These are phyloP conservation scores for Alentia gelatinosa DNA, from an alignment of 2,888 invertebrate species.

Conservation along the genomic window DNA sequence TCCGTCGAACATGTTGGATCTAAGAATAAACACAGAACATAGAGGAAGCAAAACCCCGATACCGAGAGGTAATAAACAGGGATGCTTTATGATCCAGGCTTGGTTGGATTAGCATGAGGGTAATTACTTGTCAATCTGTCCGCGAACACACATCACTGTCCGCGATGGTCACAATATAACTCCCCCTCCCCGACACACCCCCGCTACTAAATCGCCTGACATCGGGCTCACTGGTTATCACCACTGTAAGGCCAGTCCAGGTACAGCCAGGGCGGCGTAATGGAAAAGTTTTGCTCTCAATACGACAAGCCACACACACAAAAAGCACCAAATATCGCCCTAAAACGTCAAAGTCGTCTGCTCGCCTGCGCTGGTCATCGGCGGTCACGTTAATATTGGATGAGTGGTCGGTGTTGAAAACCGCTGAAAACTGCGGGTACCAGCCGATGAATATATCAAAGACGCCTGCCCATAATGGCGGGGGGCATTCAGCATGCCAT, in stretches of 20 bases:
- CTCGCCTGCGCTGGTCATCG: background rate
- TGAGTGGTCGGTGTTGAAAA: constrained; percentile 8
- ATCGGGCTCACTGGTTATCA: background rate
- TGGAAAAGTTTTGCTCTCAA: constrained; percentile 21
- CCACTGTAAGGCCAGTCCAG: background rate
- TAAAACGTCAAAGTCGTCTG: background rate
- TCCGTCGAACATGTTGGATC: no score
- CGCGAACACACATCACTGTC: no score
- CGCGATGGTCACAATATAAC: no score
- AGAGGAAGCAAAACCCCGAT: no score
- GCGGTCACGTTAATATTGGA: constrained; percentile 5
- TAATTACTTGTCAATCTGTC: no score
- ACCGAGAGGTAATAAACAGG: no score
- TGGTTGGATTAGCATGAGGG: no score
- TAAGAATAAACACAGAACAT: no score
- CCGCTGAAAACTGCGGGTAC: background rate
- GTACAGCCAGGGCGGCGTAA: no score
- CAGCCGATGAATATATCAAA: constrained; percentile 46
- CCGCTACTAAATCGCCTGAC: background rate
- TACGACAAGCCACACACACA: background rate
- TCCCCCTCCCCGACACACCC: no score
- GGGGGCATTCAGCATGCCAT: background rate
- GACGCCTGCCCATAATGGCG: background rate
- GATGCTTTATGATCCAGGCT: no score
- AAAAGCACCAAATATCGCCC: constrained; percentile 2